Evolutionary conservation across 2,888 invertebrate genomes (phyloP).

Genomic region (Emmelina monodactyla): DNA sequence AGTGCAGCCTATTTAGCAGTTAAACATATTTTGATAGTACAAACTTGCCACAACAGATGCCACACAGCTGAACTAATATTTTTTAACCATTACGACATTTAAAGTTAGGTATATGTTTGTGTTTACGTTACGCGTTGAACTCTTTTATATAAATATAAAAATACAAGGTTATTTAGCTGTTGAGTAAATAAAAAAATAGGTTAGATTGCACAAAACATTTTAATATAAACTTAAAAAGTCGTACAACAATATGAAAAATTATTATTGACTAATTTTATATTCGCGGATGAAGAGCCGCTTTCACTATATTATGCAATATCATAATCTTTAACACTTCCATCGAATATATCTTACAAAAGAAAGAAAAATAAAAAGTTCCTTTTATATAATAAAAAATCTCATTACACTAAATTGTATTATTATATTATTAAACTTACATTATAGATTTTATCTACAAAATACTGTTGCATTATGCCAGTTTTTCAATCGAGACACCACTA

Average conservation of each 20-base stretch:
- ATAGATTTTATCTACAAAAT: slow-evolving; percentile 67
- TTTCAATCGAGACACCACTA: slow-evolving; percentile 48
- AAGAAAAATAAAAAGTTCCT: slow-evolving; percentile 62
- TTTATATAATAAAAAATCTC: slow-evolving; percentile 61
- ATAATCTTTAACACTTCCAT: slow-evolving; percentile 69
- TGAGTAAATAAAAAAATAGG: not conserved
- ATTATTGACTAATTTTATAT: slow-evolving; percentile 77
- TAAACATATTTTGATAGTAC: too few species aligned
- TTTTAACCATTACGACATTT: too few species aligned
- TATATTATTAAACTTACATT: slow-evolving; percentile 61
- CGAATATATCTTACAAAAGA: slow-evolving; percentile 67
- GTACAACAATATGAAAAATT: slow-evolving; percentile 89
- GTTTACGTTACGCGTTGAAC: too few species aligned
- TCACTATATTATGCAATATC: slow-evolving; percentile 72
- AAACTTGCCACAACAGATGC: too few species aligned
- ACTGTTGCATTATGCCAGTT: slow-evolving; percentile 58
- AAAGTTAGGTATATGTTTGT: too few species aligned
- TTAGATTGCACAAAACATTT: slow-evolving; percentile 82
- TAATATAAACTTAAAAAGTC: slow-evolving; percentile 88
- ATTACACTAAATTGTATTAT: slow-evolving; percentile 60
- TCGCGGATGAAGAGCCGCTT: slow-evolving; percentile 75
- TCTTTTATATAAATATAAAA: too few species aligned
- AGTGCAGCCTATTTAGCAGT: too few species aligned
- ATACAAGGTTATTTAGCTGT: too few species aligned
- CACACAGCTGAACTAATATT: too few species aligned